phyloP scores from a whole-genome alignment of 30 jellyfish, hydroid and myxozoan species.

The Calvadosia cruxmelitensis region DNA sequence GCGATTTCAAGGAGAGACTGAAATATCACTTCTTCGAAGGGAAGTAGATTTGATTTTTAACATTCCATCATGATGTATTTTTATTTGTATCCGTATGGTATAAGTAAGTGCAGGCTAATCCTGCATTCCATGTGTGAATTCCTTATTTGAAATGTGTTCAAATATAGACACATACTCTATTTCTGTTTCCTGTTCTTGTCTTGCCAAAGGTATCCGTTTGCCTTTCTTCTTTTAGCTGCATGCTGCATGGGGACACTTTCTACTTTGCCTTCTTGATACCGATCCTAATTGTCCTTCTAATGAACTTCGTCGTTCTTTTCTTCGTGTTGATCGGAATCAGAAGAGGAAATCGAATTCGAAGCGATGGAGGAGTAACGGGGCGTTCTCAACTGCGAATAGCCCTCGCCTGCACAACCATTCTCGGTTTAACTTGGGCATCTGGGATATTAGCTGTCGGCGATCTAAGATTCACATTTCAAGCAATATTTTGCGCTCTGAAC shows the following conservation, averaged over 20 bases:
- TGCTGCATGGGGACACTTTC: constrained; percentile 58
- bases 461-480: constrained; percentile 37
- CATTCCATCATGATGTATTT: too few species aligned
- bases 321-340: constrained; percentile 28
- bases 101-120: too few species aligned
- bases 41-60: too few species aligned
- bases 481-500: constrained; percentile 38
- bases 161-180: too few species aligned
- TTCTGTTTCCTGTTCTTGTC: too few species aligned
- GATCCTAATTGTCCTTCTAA: constrained; percentile 12
- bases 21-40: too few species aligned
- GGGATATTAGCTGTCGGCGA: constrained; percentile 63
- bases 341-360: constrained; percentile 14
- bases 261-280: constrained; percentile 38
- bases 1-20: too few species aligned
- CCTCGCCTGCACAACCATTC: constrained; percentile 54
- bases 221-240: constrained; percentile 51
- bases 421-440: constrained; percentile 55
- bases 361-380: constrained; percentile 25
- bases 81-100: too few species aligned
- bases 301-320: constrained; percentile 22
- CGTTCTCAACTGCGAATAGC: constrained; percentile 28
- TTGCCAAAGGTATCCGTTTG: too few species aligned
- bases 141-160: too few species aligned
- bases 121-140: too few species aligned